phyloP scores from a whole-genome alignment of 2,113 vertebrate species.

The Leuciscus idus region DNA sequence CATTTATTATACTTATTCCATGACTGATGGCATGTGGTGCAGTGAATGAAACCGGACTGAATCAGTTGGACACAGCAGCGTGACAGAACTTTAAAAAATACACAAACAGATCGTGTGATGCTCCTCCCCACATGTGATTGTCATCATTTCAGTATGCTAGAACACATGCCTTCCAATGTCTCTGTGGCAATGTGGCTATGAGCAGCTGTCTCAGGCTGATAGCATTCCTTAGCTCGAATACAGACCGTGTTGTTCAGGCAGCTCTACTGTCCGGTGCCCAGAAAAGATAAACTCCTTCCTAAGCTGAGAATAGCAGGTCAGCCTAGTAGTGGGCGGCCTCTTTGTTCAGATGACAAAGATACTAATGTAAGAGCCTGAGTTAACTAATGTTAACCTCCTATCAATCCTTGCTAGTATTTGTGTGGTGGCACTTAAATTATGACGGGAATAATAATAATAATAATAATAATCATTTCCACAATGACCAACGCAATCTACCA shows the following conservation, averaged over 20 bases:
- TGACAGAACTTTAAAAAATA: constrained; percentile 5
- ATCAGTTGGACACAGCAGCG: neutral
- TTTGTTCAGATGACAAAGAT: constrained; percentile 56
- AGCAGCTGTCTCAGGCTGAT: constrained; percentile 38
- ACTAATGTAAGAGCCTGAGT: constrained; percentile 19
- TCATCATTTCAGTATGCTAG: neutral
- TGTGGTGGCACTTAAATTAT: neutral
- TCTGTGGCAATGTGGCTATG: constrained; percentile 11
- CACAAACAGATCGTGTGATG: neutral
- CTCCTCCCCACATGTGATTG: neutral
- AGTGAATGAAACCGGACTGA: neutral
- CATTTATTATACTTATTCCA: neutral
- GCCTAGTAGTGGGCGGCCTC: constrained; percentile 9
- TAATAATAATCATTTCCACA: no score
- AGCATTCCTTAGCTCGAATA: neutral
- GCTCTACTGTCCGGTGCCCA: constrained; percentile 15
- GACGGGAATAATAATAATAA: no score
- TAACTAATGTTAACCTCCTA: neutral
- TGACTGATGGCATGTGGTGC: neutral
- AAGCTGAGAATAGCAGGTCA: constrained; percentile 61
- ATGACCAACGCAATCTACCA: no score
- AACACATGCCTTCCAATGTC: constrained; percentile 27
- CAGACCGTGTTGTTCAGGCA: constrained; percentile 25
- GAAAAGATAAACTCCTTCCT: constrained; percentile 28
- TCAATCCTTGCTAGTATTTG: neutral